Evolutionary conservation across 2,888 invertebrate genomes (phyloP), one percentile per base, ranked within the genome.

Genomic region (Acanthosepion esculentum): DNA sequence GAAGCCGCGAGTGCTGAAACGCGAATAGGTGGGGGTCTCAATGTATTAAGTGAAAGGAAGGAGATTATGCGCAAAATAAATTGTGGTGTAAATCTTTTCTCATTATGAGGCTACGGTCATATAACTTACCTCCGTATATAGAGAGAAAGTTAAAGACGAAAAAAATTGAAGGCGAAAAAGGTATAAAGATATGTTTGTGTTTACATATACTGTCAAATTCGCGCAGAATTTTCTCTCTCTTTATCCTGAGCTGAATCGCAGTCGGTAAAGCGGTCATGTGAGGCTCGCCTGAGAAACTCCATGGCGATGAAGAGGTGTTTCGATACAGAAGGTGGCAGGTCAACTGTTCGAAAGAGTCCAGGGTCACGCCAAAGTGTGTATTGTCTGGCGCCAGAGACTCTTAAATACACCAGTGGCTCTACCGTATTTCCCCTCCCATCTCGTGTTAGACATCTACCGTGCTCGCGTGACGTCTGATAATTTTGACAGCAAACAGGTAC

Each of bases 381-480:
- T 78, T 33, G 78, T 33, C n/a, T 78, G 78, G n/a, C 78, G 78
- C 78, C 78, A 78, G 2, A 4, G n/a, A 33, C 78, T n/a, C 78
- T n/a, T 33, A n/a, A 78, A 78, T n/a, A 78, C 78, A 78, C n/a
- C 15, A 15, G n/a, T 12, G 12, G 18, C 78, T 33, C n/a, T 5
- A 33, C 15, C 78, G 12, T 33, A 78, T n/a, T 78, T 33, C 78
- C 78, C 78, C 78, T 5, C 78, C 78, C 33, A 78, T 78, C n/a
- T n/a, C 78, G 78, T 78, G 78, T 33, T n/a, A 78, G 78, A 78
- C n/a, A 78, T n/a, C 78, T 33, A 33, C 78, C 78, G n/a, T 33
- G 78, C n/a, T 78, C 78, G 78, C 78, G 78, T 78, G 78, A 78
- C n/a, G 78, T 78, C 78, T 78, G n/a, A 78, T 78, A n/a, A 78